Base-by-base conservation (phyloP, 2,113 vertebrate species). In the Alethe castanea region DNA sequence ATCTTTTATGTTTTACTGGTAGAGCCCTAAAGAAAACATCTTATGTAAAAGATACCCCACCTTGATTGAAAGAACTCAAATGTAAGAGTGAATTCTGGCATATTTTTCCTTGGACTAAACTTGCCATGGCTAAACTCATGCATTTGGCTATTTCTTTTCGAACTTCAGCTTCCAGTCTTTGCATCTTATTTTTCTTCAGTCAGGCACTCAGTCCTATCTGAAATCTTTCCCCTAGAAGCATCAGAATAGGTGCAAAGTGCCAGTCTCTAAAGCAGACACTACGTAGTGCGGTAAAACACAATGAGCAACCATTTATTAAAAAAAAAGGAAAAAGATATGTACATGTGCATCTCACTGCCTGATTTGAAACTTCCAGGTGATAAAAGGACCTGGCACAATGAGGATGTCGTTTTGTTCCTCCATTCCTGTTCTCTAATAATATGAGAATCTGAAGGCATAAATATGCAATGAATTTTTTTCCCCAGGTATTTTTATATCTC, bases 391-490 rank as follows among this genome's bases (percentile, higher is more conserved):
- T 47, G 4, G 86, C 86, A 85, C 83, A 92, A 86, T 81, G 69
- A 95, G 73, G 57, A 65, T 89, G 53, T 33, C 1, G 0, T 85
- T 96, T 91, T 14, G 1, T 76, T 93, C 80, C 38, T 81, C 78
- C 50, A 64, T 76, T 91, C 61, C 78, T 89, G 45, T 86, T 91
- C 70, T 86, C 82, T 81, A 94, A 36, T 96, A 95, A 92, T 54
- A 81, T 77, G 52, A 91, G 71, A 73, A 73, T 80, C 59, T 90
- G 92, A 96, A 94, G 56, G 29, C 36, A 93, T 95, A 92, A 95
- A 96, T 97, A 96, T 90, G 85, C 65, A 95, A 80, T 66, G 74
- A 35, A 12, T 50, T 36, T 72, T 69, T 74, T 36, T 3, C 4
- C 19, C 22, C 7, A 11, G 69, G 76, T 92, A 84, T 95, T 95